Evolutionary conservation across 2,888 invertebrate species (phyloP).

Genomic region (Escarpia spicata): DNA sequence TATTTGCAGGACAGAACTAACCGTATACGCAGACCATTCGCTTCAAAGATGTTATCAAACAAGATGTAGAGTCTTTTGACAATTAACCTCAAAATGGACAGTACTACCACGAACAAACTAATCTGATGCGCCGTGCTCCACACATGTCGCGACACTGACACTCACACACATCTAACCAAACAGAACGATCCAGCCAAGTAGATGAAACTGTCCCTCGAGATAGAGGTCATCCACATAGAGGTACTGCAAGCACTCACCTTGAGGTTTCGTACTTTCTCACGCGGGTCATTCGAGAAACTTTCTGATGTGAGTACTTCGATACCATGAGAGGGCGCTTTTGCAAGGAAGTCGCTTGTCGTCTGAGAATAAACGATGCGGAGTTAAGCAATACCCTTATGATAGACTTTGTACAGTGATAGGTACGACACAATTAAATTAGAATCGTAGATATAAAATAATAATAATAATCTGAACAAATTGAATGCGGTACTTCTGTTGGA

Average conservation of each 20-base stretch:
- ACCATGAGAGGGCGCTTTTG: slow-evolving; percentile 56
- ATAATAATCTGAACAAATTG: too few relatives aligned
- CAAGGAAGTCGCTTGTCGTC: slow-evolving; percentile 95
- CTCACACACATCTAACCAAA: not conserved
- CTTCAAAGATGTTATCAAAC: too few relatives aligned
- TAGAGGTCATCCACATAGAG: not conserved
- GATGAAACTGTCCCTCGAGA: not conserved
- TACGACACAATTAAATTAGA: not conserved
- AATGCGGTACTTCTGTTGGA: too few relatives aligned
- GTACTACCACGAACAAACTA: too few relatives aligned
- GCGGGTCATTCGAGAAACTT: slow-evolving; percentile 70
- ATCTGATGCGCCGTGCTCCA: too few relatives aligned
- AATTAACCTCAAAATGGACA: too few relatives aligned
- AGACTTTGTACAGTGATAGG: not conserved
- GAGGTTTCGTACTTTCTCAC: slow-evolving; percentile 91
- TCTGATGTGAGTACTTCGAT: slow-evolving; percentile 48
- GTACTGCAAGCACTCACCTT: slow-evolving; percentile 49
- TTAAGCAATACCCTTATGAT: too few relatives aligned
- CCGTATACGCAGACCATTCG: too few relatives aligned
- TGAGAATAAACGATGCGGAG: slow-evolving; percentile 64
- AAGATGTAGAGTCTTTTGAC: too few relatives aligned
- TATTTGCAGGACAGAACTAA: too few relatives aligned
- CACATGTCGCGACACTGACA: not conserved
- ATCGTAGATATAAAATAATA: too few relatives aligned
- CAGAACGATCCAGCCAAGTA: not conserved